Evolutionary conservation across 2,888 invertebrate species (phyloP), one percentile per base, ranked within the genome.

Genomic region (Pristionchus japonicus): DNA sequence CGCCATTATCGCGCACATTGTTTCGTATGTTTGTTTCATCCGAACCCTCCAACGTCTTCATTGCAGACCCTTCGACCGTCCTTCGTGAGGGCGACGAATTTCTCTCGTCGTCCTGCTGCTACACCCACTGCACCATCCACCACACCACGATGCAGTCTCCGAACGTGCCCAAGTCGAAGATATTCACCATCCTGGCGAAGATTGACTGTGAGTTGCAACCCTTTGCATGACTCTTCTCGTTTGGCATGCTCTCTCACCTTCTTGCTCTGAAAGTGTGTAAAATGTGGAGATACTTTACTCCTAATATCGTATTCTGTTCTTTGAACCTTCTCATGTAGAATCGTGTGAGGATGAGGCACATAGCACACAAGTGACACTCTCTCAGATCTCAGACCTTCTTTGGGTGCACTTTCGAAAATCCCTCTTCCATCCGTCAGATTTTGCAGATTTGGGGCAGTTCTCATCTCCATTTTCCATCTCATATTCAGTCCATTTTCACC

Each of bases 141-240:
- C 74, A 40, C 74, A 74, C 74, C 74, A 74, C 74, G 40, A 74
- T 74, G 74, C 74, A 74, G 74, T 74, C 74, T 37, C 31, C 74
- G 9, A 31, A 37, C 0, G 15, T 40, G n/a, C 37, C 74, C 37
- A 74, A 74, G 23, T 23, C 40, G 74, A 74, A 23, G 40, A 37
- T 23, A 7, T 23, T 74, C 74, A 31, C 37, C 20, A 20, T 74
- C 23, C 74, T 74, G 0, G 74, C 74, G 11, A 37, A 40, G 11
- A 74, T 74, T 27, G 74, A 74, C 20, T 74, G 74, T 74, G 23
- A 17, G 74, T 67, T 67, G 15, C 7, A n/a, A n/a, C n/a, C n/a
- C n/a, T n/a, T n/a, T n/a, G n/a, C 7, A 20, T 27, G 6, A 61
- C 17, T 34, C 13, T 34, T 17, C 17, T 34, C 64, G 6, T 13